Evolutionary conservation across 1,140 invertebrate species (phyloP), one percentile per base, ranked within the genome.

Genomic region (Euborellia annulipes): DNA sequence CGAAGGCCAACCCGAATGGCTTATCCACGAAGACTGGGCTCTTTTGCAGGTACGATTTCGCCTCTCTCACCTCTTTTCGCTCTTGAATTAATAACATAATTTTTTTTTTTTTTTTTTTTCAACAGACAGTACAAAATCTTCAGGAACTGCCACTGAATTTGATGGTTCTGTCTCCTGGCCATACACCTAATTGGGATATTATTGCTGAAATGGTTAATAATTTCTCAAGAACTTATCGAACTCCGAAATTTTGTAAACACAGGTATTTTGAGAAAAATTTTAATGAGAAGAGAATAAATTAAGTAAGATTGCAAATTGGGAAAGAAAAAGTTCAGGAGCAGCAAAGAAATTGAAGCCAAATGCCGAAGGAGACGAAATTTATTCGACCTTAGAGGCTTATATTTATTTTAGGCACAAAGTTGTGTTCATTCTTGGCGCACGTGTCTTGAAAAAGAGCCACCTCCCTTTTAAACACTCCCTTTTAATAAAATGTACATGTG

Each of bases 131-230:
- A 4, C 80, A 86, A 54, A 72, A 76, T 30, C 71, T 88, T 44
- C 83, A 91, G 65, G 82, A 87, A 23, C 58, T 92, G 36, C 82
- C 85, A 1, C 57, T 88, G 18, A 89, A 83, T 63, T 65, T 91
- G 14, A 69, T 80, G 45, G 71, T 85, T 0, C 57, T 85, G 1
- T 82, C 78, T 11, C 82, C 86, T 0, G 87, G 81, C 1, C 88
- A 90, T 53, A 84, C 79, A 6, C 81, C 87, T 2, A 96, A 96
- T 66, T 96, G 91, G 91, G 92, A 96, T 60, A 70, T 95, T 49
- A 82, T 89, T 0, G 76, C 88, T n/a, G 91, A 96, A 56, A 72
- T 86, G 52, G 88, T 97, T 0, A 93, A 87, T 60, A 75, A 79
- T 41, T 75, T 76, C 0, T 82, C 84, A 17, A 69, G 81, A 45